Base-by-base conservation (phyloP, 2,888 invertebrate genomes). In the Rhagophthalmus giganteus region DNA sequence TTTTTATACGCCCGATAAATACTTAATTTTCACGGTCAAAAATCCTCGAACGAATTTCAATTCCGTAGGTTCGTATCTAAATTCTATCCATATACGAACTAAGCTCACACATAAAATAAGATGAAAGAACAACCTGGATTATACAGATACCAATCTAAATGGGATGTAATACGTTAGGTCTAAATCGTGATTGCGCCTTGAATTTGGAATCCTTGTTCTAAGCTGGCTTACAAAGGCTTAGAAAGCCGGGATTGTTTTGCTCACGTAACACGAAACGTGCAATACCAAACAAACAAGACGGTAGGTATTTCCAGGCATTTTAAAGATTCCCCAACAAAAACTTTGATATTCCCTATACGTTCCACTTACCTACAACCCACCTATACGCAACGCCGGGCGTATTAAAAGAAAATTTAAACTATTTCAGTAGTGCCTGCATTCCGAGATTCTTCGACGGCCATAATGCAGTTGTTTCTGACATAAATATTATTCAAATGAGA, bases 161-260 rank as follows among this genome's bases (percentile, higher is more conserved):
- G 63, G 65, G 60, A 49, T 48, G 62, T 62, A 62, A 64, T 65
- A 63, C 61, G 62, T 60, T 54, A 60, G 59, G 61, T 45, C 50
- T 53, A 58, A 64, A 63, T 65, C 64, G 63, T 67, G 68, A 67
- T 68, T 68, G 65, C 63, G 65, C 64, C 67, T 67, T 63, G 65
- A 67, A 66, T 66, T 68, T 56, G 63, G 64, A 67, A 67, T 67
- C 66, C 63, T 60, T 62, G 63, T 62, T 63, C 61, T 63, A 64
- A 65, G 63, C 61, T 63, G 60, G 63, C 61, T 62, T 62, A 63
- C 56, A 59, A 51, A 37, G 55, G 60, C 59, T 60, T 64, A 63
- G 60, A 63, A 62, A 60, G 60, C 46, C 59, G 58, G 64, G 60
- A 64, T 62, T 63, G 61, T 63, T 63, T 64, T 60, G 58, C 58